Evolutionary conservation across 2,888 invertebrate species (phyloP), one percentile per base, ranked within the genome.

Genomic region (Metopia argyrocephala): DNA sequence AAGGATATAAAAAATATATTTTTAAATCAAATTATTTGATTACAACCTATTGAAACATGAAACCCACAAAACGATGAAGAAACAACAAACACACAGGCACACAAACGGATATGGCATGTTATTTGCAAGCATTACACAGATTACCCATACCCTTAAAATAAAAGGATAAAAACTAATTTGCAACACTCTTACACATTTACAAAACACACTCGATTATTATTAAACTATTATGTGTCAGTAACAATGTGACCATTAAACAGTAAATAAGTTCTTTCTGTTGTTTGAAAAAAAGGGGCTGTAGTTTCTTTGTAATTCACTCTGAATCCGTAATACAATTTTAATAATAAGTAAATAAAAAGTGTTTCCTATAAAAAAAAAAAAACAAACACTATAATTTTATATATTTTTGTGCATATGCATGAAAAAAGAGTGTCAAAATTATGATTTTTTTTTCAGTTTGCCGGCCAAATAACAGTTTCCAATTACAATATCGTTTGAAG

Each of bases 381-480:
- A 62, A 48, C 18, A 50, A 28, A 31, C 20, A 65, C 50, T 50
- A 59, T 59, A 2, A 7, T 57, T 50, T 21, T 54, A 7, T 28
- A 7, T 74, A 9, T 23, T 18, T 20, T 18, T 7, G 20, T 7
- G n/a, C 23, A 64, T 64, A 20, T 28, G 23, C 31, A 7, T 9
- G 15, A 52, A 54, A 48, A 48, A 73, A 74, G 74, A 74, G 76
- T 76, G 69, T 76, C 70, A 52, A 76, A 78, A 81, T 66, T 78
- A 74, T 78, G n/a, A n/a, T n/a, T n/a, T n/a, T n/a, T n/a, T n/a
- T n/a, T n/a, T n/a, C n/a, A n/a, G n/a, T n/a, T n/a, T n/a, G n/a
- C 78, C 61, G 48, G 12, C 38, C 74, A 78, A 81, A 81, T 78
- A 78, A 81, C 66, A 81, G 81, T 81, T 69, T 81, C 81, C 81